A percentile compares a stretch with the other conserved stretches of the same genome.
phyloP scores from a whole-genome alignment of 2,113 vertebrate species.

The Seriola rivoliana region DNA sequence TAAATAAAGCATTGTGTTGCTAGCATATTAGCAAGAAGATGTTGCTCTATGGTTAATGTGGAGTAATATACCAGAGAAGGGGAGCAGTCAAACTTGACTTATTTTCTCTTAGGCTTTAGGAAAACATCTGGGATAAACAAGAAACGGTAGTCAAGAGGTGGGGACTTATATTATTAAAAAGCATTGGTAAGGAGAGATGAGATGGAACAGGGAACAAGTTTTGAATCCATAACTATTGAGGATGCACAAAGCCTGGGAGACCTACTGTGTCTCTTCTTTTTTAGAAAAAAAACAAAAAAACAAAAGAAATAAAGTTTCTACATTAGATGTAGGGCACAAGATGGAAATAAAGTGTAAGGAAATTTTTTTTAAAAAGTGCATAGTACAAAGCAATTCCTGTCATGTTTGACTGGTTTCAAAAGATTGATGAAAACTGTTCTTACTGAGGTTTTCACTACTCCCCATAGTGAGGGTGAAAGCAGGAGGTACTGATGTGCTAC shows the following conservation, averaged over 20 bases:
- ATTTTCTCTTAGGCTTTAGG: background rate
- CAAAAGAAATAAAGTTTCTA: too few relatives aligned
- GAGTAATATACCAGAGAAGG: constrained; percentile 1
- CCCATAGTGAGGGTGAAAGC: background rate
- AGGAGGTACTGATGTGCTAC: background rate
- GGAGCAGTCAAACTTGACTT: background rate
- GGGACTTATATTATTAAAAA: background rate
- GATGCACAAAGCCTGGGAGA: background rate
- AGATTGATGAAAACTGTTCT: constrained; percentile 4
- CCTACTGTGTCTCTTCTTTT: background rate
- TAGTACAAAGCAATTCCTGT: background rate
- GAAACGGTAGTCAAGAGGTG: constrained; percentile 5
- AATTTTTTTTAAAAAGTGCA: background rate
- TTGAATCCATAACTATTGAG: background rate
- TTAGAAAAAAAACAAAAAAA: background rate
- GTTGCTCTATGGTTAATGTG: background rate
- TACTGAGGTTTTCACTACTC: background rate
- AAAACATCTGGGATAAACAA: constrained; percentile 2
- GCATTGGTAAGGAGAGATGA: background rate
- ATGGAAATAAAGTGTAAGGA: background rate
- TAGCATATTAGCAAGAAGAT: background rate
- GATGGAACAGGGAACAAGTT: background rate
- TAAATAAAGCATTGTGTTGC: constrained; percentile 18
- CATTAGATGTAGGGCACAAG: too few relatives aligned
- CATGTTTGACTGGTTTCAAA: background rate